Evolutionary conservation across 1,140 invertebrate species (phyloP), one percentile per base, ranked within the genome.

Genomic region (Drosophila kohkoa): DNA sequence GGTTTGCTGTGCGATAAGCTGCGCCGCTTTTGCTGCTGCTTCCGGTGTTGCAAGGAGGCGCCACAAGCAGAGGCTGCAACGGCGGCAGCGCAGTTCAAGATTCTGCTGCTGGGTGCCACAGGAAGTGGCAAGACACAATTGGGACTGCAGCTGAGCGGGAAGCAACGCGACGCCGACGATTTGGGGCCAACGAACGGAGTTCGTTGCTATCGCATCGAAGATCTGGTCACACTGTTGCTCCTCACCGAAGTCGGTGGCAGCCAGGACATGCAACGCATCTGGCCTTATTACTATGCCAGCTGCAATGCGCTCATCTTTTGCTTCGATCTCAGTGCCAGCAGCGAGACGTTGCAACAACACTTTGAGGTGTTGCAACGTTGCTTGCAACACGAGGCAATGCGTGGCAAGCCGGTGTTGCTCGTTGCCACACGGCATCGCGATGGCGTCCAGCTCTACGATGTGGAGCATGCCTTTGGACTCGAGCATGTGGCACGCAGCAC

Each of bases 171-270:
- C 2, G 28, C 5, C 7, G 54, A 69, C 11, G 82, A 81, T 54
- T 51, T 68, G 16, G 75, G 46, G 6, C 25, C 90, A 20, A 92
- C 90, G 4, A 92, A 92, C 46, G 90, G 90, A 0, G 87, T 86
- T 2, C 87, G 91, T 11, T 82, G 73, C 59, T 92, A 64, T 58
- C 58, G 72, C 7, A 5, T 57, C 28, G 13, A 30, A 13, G 28
- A 38, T 20, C 30, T n/a, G 15, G 41, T n/a, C 20, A 51, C 49
- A 20, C 30, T 32, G 25, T 11, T 54, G 35, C 67, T 90, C 20
- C 67, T 90, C 20, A 92, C 90, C 5, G 90, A 92, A 60, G 80
- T 92, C 6, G 90, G 90, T 5, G 90, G 90, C 46, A 92, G 75
- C 54, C 5, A 5, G 46, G 83, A 92, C 8, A 92, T 92, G 83